Evolutionary conservation across 2,113 vertebrate genomes (phyloP), one percentile per base, ranked within the genome.

Genomic region (Solea solea): DNA sequence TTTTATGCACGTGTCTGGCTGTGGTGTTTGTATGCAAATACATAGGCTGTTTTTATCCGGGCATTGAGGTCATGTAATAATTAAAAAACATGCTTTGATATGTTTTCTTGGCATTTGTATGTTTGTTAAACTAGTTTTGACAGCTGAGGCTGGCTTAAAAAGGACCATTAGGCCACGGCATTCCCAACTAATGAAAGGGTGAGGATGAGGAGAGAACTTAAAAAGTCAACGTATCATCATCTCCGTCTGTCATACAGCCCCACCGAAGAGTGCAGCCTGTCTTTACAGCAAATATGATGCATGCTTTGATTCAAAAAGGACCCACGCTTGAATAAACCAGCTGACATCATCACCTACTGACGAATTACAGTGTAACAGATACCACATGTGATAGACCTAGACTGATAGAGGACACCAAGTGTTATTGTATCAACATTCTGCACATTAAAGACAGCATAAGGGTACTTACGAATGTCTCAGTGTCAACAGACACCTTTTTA

Each of bases 381-480:
- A 27, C 48, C 46, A 74, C 44, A 56, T 67, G 58, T 66, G 21
- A 14, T n/a, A n/a, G 10, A 53, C 7, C 40, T 48, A 55, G 49
- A 51, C 40, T n/a, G 69, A 64, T 15, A 75, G 28, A 74, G 41
- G 74, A 73, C 50, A 28, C 21, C 44, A 14, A 0, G 45, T 67
- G 11, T 67, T 39, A 54, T 41, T 49, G 54, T 53, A 64, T 41
- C 53, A 69, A 74, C 44, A 45, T 4, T 55, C 28, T 59, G 68
- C 44, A 40, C 16, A 63, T 62, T 51, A 46, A 16, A 51, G 67
- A 64, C 21, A 63, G 15, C 64, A 67, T 65, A 68, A 0, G 9
- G 50, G 15, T 71, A 91, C 91, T 91, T 75, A 94, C 93, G 27
- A 86, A 83, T 52, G 88, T 5, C 15, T 88, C 13, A 83, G 83